Percentiles rank a stretch among this genome's conserved stretches.
Conservation (phyloP, 1,140 invertebrate species). For the Fopius arisanus region DNA sequence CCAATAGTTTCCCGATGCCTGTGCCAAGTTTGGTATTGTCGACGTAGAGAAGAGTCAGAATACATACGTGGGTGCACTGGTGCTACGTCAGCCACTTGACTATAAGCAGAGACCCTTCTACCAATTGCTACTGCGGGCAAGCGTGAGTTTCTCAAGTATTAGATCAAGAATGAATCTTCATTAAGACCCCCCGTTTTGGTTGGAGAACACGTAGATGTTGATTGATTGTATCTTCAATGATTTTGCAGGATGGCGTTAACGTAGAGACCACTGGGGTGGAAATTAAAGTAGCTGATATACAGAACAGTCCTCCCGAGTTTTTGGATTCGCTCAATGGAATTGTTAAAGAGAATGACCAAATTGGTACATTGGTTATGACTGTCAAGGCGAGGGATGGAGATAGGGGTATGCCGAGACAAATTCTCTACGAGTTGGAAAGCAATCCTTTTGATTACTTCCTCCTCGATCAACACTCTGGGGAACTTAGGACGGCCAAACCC, state of each 20-base stretch:
- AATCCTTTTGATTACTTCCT: constrained; percentile 89
- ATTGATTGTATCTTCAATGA: constrained; percentile 26
- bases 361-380: constrained; percentile 83
- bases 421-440: constrained; percentile 80
- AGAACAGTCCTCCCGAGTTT: constrained; percentile 85
- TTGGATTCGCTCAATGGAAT: constrained; percentile 80
- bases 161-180: constrained; percentile 19
- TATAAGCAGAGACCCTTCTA: constrained; percentile 79
- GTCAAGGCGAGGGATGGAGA: constrained; percentile 85
- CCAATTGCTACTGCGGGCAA: constrained; percentile 75
- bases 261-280: constrained; percentile 76
- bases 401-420: constrained; percentile 77
- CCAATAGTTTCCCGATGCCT: constrained; percentile 73
- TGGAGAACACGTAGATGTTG: too few relatives aligned
- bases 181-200: constrained; percentile 31
- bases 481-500: constrained; percentile 82
- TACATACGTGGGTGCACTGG: constrained; percentile 71
- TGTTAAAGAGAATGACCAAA: constrained; percentile 83
- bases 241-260: constrained; percentile 79
- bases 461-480: constrained; percentile 78
- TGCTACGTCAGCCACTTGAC: constrained; percentile 72
- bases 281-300: constrained; percentile 81
- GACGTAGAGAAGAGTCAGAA: constrained; percentile 71
- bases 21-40: constrained; percentile 75
- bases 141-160: constrained; percentile 66